These are phyloP conservation scores for Panthera leo DNA, from an alignment of 2,113 vertebrate genomes.

Conservation along the genomic window DNA sequence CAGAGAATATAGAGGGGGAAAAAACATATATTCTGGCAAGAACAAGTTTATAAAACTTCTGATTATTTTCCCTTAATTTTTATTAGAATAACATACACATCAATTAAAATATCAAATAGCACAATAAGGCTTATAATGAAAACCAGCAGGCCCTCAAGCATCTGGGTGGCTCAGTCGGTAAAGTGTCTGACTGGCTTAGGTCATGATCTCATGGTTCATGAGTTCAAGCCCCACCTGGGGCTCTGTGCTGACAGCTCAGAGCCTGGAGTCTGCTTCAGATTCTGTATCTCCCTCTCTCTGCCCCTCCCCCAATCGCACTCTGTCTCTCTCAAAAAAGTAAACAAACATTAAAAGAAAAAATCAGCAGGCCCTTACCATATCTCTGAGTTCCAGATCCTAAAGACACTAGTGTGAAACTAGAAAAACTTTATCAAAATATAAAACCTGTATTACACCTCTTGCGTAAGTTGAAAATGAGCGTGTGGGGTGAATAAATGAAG, in stretches of 20 bases:
- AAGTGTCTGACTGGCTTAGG: too few species aligned
- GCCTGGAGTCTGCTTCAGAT: too few species aligned
- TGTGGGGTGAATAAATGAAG: background rate
- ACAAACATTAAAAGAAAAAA: background rate
- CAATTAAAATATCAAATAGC: background rate
- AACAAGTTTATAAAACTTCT: background rate
- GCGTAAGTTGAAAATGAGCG: background rate
- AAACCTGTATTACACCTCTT: background rate
- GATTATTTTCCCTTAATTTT: constrained; percentile 23
- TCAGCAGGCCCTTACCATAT: background rate
- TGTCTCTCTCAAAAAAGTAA: too few species aligned
- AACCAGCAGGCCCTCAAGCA: background rate
- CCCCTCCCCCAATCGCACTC: too few species aligned
- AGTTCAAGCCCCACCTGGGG: too few species aligned
- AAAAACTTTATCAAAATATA: constrained; percentile 37
- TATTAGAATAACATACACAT: background rate
- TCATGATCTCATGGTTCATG: too few species aligned
- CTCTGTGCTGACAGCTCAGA: too few species aligned
- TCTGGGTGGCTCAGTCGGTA: too few species aligned
- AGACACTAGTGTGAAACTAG: background rate
- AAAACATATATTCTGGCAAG: constrained; percentile 1
- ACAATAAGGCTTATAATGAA: background rate
- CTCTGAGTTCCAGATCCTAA: background rate
- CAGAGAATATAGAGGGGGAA: background rate
- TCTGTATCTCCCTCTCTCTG: too few species aligned